Conservation (phyloP, 2,113 vertebrate genomes). For the Donacobius atricapilla region DNA sequence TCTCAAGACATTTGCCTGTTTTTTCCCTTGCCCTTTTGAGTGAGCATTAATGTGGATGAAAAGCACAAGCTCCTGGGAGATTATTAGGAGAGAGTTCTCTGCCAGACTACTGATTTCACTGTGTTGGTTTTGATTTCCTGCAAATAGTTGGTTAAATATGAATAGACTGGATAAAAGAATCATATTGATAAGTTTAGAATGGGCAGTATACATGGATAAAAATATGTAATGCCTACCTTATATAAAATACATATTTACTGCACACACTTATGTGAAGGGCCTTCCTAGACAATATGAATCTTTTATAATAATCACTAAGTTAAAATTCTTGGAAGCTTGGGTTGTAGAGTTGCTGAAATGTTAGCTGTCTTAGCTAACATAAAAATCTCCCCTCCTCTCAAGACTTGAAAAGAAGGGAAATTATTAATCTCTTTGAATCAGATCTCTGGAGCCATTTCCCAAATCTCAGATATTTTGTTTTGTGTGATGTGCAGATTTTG, state of each 20-base stretch:
- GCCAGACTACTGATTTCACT: not conserved
- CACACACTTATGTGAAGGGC: fast-evolving
- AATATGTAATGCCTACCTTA: not conserved
- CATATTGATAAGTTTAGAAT: not conserved
- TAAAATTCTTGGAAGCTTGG: not conserved
- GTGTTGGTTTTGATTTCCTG: not conserved
- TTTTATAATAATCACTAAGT: not conserved
- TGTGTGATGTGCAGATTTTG: not conserved
- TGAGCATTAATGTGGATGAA: not conserved
- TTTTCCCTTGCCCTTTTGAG: not conserved
- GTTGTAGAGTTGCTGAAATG: not conserved
- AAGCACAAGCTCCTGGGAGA: not conserved
- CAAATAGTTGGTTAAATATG: not conserved
- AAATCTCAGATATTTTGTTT: not conserved
- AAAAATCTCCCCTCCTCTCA: not conserved
- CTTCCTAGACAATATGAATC: not conserved
- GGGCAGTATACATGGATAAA: not conserved
- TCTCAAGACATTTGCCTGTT: not conserved
- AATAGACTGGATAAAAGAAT: not conserved
- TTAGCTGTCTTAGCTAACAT: not conserved
- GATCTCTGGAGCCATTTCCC: not conserved
- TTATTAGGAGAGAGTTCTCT: not conserved
- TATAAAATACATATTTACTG: not conserved
- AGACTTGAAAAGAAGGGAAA: not conserved
- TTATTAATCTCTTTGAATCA: not conserved